A percentile compares a stretch with the other conserved stretches of the same genome.
These are phyloP conservation scores for Pipa parva DNA, from an alignment of 2,113 vertebrate species.

Conservation along the genomic window DNA sequence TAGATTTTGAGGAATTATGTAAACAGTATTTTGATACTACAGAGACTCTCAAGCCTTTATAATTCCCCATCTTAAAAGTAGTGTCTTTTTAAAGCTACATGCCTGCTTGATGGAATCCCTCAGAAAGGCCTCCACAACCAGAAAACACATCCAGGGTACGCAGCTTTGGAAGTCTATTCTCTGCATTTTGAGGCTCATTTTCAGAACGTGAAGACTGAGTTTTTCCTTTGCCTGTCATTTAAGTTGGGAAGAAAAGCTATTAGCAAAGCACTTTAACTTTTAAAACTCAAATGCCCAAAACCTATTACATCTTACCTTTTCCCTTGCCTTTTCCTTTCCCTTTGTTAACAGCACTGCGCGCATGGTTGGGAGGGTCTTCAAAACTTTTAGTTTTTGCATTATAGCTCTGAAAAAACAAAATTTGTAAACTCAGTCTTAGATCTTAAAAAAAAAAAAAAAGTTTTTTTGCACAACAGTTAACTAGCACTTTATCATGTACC, in stretches of 20 bases:
- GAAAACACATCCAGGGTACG: conserved; percentile 91
- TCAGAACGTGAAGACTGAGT: conserved; percentile 62
- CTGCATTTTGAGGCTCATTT: conserved; percentile 56
- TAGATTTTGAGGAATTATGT: no score
- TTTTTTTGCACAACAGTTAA: no score
- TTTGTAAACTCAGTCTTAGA: no score
- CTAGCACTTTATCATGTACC: no score
- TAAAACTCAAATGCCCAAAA: no score
- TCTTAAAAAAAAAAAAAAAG: no score
- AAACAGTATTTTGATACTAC: no score
- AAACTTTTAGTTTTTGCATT: conserved; percentile 85
- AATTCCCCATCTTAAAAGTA: no score
- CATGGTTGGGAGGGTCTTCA: conserved; percentile 93
- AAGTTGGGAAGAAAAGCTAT: no score
- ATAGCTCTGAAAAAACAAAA: conserved; percentile 72
- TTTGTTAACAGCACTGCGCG: conserved; percentile 78
- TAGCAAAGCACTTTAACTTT: no score
- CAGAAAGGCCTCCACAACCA: conserved; percentile 88
- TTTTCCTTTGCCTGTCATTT: conserved; percentile 76
- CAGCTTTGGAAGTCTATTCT: conserved; percentile 66
- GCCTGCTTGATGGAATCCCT: conserved; percentile 97
- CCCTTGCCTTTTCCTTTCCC: conserved; percentile 95
- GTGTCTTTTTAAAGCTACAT: conserved; percentile 15
- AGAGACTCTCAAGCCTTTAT: no score
- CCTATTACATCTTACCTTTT: conserved; percentile 74